These are phyloP conservation scores for Brachyhypopomus gauderio DNA, from an alignment of 2,113 vertebrate genomes.

Conservation along the genomic window DNA sequence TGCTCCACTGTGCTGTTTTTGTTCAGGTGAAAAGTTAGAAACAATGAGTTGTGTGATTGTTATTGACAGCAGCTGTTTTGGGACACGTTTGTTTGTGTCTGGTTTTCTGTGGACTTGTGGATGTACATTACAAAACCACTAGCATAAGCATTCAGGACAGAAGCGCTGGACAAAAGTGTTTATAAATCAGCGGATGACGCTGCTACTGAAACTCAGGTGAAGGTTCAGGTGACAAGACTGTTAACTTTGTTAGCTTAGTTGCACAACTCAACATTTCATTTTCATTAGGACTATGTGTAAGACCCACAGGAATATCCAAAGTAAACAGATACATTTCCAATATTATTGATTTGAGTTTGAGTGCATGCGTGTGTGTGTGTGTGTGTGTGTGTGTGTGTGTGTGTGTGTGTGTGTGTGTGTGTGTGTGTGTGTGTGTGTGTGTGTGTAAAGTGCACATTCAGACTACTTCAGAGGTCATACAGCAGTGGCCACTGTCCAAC, in stretches of 20 bases:
- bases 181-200: not conserved
- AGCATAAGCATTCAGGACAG: too few relatives aligned
- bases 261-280: not conserved
- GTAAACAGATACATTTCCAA: not conserved
- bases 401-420: not conserved
- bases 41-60: not conserved
- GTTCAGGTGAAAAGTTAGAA: not conserved
- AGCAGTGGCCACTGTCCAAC: not conserved
- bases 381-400: not conserved
- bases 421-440: not conserved
- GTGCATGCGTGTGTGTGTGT: not conserved
- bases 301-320: not conserved
- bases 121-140: not conserved
- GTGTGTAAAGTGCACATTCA: constrained; percentile 11
- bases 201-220: not conserved
- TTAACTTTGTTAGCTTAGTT: too few relatives aligned
- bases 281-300: not conserved
- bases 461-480: not conserved
- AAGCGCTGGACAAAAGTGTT: too few relatives aligned
- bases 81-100: not conserved
- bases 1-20: not conserved
- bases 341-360: constrained; percentile 38
- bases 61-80: not conserved
- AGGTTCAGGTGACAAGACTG: not conserved
- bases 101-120: not conserved